Percentiles rank a stretch among this genome's conserved stretches.
These are phyloP conservation scores for Psophia crepitans DNA, from an alignment of 2,113 vertebrate species.

Conservation along the genomic window DNA sequence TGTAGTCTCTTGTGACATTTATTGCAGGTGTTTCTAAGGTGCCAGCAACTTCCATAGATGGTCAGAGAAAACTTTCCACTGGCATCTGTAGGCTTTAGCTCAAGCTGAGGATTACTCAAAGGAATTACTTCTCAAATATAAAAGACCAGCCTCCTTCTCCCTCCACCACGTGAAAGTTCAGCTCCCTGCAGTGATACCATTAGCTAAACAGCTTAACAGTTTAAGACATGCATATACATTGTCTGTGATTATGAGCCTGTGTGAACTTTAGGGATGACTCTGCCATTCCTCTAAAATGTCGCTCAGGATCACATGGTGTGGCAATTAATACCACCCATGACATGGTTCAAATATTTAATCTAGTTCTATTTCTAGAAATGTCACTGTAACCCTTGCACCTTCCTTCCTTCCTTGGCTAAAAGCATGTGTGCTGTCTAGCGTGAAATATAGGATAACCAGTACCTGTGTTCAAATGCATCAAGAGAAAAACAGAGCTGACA, in stretches of 20 bases:
- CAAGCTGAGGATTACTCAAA: background rate
- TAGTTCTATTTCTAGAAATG: slow-evolving; percentile 61
- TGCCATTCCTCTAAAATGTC: slow-evolving; percentile 72
- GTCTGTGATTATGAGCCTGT: background rate
- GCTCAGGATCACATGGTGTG: slow-evolving; percentile 37
- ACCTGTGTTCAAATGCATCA: too few relatives aligned
- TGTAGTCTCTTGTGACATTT: background rate
- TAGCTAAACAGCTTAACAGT: background rate
- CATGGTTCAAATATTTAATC: slow-evolving; percentile 34
- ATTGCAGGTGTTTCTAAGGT: background rate
- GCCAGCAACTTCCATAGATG: background rate
- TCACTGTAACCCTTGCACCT: background rate
- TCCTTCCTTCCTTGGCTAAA: background rate
- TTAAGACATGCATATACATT: background rate
- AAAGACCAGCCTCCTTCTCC: background rate
- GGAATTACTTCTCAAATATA: background rate
- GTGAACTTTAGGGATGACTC: slow-evolving; percentile 14
- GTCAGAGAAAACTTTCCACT: slow-evolving; percentile 10
- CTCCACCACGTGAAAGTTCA: background rate
- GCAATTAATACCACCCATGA: slow-evolving; percentile 40
- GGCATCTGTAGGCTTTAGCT: background rate
- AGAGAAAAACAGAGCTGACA: background rate
- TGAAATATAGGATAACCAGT: background rate
- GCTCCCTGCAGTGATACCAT: background rate
- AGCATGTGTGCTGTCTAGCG: background rate